phyloP scores from a whole-genome alignment of 2,797 vertebrate genomes.

The Platalea minor region DNA sequence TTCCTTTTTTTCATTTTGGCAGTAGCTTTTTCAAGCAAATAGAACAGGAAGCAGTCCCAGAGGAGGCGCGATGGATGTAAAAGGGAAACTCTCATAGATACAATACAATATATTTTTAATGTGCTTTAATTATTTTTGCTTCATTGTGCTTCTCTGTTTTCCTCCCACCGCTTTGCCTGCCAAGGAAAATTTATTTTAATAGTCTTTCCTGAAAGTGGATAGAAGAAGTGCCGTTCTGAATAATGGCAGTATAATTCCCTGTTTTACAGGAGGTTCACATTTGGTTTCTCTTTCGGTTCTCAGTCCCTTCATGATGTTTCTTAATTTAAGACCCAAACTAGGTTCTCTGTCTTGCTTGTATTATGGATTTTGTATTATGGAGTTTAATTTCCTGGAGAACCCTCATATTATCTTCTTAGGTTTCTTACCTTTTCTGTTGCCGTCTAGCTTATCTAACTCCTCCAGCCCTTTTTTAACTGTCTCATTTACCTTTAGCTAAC shows the following conservation, averaged over 20 bases:
- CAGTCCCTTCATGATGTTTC: background rate
- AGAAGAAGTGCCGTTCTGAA: background rate
- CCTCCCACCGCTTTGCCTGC: background rate
- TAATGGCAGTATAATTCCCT: background rate
- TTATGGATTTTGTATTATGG: background rate
- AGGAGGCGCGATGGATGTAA: background rate
- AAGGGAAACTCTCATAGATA: background rate
- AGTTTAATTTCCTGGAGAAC: background rate
- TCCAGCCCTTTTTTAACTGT: background rate
- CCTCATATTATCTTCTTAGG: background rate
- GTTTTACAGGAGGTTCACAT: background rate
- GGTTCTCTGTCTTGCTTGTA: background rate
- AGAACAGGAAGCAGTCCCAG: background rate
- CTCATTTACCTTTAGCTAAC: background rate
- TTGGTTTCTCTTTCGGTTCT: background rate
- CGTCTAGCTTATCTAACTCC: background rate
- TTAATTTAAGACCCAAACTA: background rate
- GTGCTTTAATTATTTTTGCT: background rate
- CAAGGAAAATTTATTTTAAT: background rate
- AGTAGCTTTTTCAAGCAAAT: background rate
- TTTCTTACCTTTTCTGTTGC: background rate
- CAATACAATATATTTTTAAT: background rate
- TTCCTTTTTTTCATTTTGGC: background rate
- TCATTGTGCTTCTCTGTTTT: background rate
- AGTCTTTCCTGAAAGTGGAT: background rate